phyloP scores from a whole-genome alignment of 2,888 invertebrate genomes.

The Raillietiella orientalis region DNA sequence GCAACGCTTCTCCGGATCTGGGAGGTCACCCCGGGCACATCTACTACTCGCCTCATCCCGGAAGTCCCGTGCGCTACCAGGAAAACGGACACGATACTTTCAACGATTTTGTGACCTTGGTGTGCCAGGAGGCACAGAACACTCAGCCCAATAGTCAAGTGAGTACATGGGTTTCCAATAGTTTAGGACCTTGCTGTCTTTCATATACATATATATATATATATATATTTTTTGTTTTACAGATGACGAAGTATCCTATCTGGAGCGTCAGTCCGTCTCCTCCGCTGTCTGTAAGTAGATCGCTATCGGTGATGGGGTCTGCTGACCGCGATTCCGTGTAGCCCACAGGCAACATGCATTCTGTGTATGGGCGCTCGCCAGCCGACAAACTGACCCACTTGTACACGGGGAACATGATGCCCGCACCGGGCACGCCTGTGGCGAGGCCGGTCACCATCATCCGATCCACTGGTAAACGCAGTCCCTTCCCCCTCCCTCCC shows the following conservation, averaged over 20 bases:
- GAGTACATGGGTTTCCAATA: not conserved
- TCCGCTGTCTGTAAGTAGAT: too few relatives aligned
- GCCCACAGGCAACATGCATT: too few relatives aligned
- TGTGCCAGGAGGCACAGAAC: slow-evolving; percentile 69
- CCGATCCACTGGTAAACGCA: slow-evolving; percentile 38
- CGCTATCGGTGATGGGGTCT: too few relatives aligned
- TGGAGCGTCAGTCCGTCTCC: too few relatives aligned
- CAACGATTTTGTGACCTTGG: slow-evolving; percentile 83
- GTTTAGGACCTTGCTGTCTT: not conserved
- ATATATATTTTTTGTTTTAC: not conserved
- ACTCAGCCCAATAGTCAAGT: slow-evolving; percentile 16
- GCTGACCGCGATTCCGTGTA: too few relatives aligned
- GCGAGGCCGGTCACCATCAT: slow-evolving; percentile 86
- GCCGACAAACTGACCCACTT: slow-evolving; percentile 24
- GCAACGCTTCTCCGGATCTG: too few relatives aligned
- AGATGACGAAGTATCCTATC: too few relatives aligned
- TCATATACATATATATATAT: not conserved
- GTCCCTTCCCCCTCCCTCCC: not conserved
- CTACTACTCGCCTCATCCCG: not conserved
- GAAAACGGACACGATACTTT: slow-evolving; percentile 56
- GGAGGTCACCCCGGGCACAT: too few relatives aligned
- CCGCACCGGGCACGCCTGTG: slow-evolving; percentile 80
- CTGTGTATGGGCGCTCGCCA: not conserved
- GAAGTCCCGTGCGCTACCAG: slow-evolving; percentile 27
- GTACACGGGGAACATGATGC: slow-evolving; percentile 70